phyloP scores from a whole-genome alignment of 2,888 invertebrate genomes.

The Raillietiella orientalis region DNA sequence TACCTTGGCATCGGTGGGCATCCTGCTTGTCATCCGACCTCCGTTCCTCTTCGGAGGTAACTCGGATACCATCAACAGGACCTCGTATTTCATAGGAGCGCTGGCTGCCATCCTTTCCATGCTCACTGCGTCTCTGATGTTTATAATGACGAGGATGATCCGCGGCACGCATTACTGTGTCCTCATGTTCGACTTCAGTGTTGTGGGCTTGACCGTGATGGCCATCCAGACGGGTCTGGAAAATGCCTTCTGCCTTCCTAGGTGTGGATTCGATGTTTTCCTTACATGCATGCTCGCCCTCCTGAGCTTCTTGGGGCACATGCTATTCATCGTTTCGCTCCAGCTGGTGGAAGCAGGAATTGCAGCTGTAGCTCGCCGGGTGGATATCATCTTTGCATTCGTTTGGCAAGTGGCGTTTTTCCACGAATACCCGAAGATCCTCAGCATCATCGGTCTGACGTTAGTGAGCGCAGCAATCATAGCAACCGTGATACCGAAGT shows the following conservation, averaged over 20 bases:
- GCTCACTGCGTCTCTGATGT: too few relatives aligned
- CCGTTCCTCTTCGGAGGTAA: constrained; percentile 37
- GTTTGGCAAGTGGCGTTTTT: constrained; percentile 75
- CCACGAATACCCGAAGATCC: constrained; percentile 47
- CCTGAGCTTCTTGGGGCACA: constrained; percentile 64
- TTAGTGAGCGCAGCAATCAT: constrained; percentile 54
- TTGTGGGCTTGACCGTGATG: too few relatives aligned
- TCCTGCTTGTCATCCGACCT: constrained; percentile 57
- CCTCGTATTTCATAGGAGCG: too few relatives aligned
- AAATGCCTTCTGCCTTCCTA: too few relatives aligned
- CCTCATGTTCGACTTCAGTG: too few relatives aligned
- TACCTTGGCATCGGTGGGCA: constrained; percentile 46
- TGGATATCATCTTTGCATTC: constrained; percentile 75
- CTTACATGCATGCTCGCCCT: too few relatives aligned
- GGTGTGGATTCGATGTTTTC: constrained; percentile 43
- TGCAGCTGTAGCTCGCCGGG: constrained; percentile 58
- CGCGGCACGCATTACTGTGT: too few relatives aligned
- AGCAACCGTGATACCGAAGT: constrained; percentile 48
- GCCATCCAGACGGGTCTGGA: too few relatives aligned
- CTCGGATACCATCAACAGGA: too few relatives aligned
- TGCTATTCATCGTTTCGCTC: constrained; percentile 50
- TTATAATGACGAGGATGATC: too few relatives aligned
- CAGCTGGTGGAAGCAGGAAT: constrained; percentile 74
- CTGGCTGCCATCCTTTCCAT: too few relatives aligned
- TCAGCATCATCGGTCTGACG: constrained; percentile 48